Base-by-base conservation (phyloP, 2,888 invertebrate species). In the Teleiodes luculella region DNA sequence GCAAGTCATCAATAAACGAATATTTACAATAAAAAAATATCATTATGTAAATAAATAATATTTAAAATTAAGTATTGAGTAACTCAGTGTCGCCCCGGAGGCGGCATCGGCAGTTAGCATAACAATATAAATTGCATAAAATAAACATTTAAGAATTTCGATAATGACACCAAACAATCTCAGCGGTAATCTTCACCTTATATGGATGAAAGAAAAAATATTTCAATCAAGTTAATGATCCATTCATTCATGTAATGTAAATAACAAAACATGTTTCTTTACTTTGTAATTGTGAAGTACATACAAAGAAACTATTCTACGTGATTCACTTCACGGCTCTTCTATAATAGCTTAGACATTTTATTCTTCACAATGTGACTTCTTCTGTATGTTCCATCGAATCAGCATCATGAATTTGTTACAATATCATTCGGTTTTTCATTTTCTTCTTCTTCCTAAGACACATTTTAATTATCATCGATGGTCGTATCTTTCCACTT, bases 401-500 rank as follows among this genome's bases (percentile, higher is more conserved):
- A n/a, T n/a, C n/a, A n/a, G n/a, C n/a, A n/a, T n/a, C n/a, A n/a
- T n/a, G n/a, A n/a, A n/a, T n/a, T n/a, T n/a, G n/a, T n/a, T n/a
- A n/a, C n/a, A n/a, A n/a, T 33, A 8, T 33, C 3, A 11, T 33
- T 33, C 43, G n/a, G 43, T 28, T 13, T 28, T 43, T 10, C 35
- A 18, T 33, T 39, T 16, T 35, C 35, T 43, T 7, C 35, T 48
- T 33, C 18, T 16, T 35, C 36, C 48, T 46, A 35, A 8, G 35
- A 16, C 51, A 31, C 30, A 51, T 51, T 51, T 11, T 56, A 58
- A 57, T 70, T 70, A n/a, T n/a, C 67, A 72, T 69, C 62, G 61
- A 64, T 64, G 61, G 61, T 63, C 57, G 68, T 72, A 72, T 75
- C 51, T 76, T 74, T 78, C 74, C 78, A 65, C 67, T 68, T 80